Evolutionary conservation across 2,797 vertebrate species (phyloP), one percentile per base, ranked within the genome.

Genomic region (Argentina silus): DNA sequence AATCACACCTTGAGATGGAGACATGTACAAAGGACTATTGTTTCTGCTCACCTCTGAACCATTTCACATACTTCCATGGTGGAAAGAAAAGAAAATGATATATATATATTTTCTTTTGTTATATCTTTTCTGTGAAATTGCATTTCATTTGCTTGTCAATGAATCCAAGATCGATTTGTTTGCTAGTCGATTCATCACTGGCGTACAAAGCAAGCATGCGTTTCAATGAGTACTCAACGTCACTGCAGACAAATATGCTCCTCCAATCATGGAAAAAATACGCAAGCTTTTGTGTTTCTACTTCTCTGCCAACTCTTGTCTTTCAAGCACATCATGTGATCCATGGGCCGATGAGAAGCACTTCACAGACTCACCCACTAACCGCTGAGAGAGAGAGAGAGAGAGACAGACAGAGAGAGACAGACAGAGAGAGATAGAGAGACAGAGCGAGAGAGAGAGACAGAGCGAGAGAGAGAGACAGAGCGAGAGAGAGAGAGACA

Each of bases 1-100:
- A 77, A 76, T 75, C 78, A 64, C 71, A 72, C 48, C 19, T 63
- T 57, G 57, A 61, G n/a, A 8, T 64, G 42, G 67, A 74, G 68
- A 53, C 15, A 21, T 72, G 21, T 53, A 68, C 12, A 17, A 68
- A 44, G 57, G 76, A 19, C 57, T 51, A 48, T 21, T 53, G 53
- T 78, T 59, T 67, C 68, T 69, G 65, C 64, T 74, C 44, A 50
- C 23, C 36, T 7, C 4, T 45, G 12, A 74, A 15, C 19, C 11
- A 21, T 69, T 55, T 43, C 57, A 44, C 66, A 63, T 19, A 17
- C n/a, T 62, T 48, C n/a, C 68, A 21, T 9, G 17, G 23, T 23
- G 56, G 19, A 73, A 44, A 1, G 45, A 42, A 12, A 8, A 64
- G n/a, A n/a, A 36, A 63, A 48, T 36, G 44, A n/a, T 21, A 6